Conservation (phyloP, 2,888 invertebrate species). For the Caenorhabditis sp. region DNA sequence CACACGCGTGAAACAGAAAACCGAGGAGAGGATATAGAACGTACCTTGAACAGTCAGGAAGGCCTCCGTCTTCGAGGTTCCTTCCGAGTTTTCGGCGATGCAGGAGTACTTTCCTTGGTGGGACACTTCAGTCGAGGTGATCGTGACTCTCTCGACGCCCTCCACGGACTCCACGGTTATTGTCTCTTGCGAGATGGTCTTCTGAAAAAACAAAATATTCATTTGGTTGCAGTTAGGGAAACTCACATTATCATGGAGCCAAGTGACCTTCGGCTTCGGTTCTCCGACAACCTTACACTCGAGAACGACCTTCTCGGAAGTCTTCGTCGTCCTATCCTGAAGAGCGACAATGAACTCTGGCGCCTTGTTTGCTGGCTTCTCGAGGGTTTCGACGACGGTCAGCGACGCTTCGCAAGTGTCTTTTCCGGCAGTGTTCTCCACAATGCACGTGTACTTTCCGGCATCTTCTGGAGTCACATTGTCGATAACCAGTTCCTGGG, state of each 20-base stretch:
- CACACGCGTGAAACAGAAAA: conserved; percentile 22
- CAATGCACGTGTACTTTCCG: conserved; percentile 77
- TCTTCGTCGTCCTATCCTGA: conserved; percentile 70
- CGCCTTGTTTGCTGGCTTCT: conserved; percentile 66
- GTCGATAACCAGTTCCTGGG: conserved; percentile 75
- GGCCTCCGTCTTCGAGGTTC: conserved; percentile 72
- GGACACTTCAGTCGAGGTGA: conserved; percentile 67
- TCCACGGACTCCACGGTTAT: conserved; percentile 63
- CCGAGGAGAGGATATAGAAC: conserved; percentile 22
- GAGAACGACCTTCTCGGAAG: conserved; percentile 82
- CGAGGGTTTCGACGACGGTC: conserved; percentile 73
- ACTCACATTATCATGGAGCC: conserved; percentile 85
- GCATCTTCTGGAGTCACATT: conserved; percentile 76
- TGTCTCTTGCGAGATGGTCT: conserved; percentile 37
- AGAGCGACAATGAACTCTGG: conserved; percentile 74
- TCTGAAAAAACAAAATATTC: conserved; percentile 15
- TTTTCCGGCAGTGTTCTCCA: conserved; percentile 76
- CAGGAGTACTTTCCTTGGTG: conserved; percentile 72
- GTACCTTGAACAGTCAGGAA: conserved; percentile 72
- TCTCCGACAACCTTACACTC: conserved; percentile 76
- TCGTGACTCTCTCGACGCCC: conserved; percentile 71
- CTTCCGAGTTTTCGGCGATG: conserved; percentile 76
- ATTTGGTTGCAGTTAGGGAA: no score
- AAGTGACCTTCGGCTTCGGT: conserved; percentile 71
- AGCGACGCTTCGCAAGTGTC: conserved; percentile 77